These are phyloP conservation scores for Mystacornis crossleyi DNA, from an alignment of 2,113 vertebrate genomes.

Conservation along the genomic window DNA sequence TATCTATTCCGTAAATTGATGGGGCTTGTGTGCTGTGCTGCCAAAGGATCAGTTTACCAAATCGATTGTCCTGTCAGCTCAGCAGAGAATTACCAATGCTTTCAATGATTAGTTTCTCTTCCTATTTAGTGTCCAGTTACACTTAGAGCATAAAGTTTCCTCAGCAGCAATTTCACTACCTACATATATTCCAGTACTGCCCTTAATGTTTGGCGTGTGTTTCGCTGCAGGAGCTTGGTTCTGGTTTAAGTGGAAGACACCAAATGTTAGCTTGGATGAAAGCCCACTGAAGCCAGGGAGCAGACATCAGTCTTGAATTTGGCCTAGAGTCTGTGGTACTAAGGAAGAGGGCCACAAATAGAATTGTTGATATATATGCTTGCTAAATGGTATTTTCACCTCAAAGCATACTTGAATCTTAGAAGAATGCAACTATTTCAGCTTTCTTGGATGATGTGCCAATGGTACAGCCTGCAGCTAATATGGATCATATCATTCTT, in stretches of 20 bases:
- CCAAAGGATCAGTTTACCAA: conserved; percentile 14
- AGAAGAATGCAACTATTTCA: conserved; percentile 38
- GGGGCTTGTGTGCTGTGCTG: not conserved
- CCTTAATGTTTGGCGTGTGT: not conserved
- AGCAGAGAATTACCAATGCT: not conserved
- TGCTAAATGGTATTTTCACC: conserved; percentile 45
- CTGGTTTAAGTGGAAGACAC: not conserved
- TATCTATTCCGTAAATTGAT: not conserved
- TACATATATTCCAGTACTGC: not conserved
- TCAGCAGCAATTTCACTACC: not conserved
- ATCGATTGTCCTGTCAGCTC: not conserved
- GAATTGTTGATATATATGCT: conserved; percentile 43
- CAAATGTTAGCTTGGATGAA: not conserved
- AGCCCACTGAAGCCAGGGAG: not conserved
- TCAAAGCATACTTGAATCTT: conserved; percentile 56
- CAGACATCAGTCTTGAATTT: conserved; percentile 24
- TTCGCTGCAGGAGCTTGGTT: not conserved
- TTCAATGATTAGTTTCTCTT: conserved; percentile 30
- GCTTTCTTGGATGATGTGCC: conserved; percentile 48
- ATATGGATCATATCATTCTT: conserved; percentile 28
- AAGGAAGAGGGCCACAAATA: conserved; percentile 14
- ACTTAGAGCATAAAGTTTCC: conserved; percentile 32
- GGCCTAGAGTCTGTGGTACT: not conserved
- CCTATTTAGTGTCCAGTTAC: conserved; percentile 40
- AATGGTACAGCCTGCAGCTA: conserved; percentile 4